Evolutionary conservation across 2,888 invertebrate genomes (phyloP).

Genomic region (Spilosoma lubricipeda): DNA sequence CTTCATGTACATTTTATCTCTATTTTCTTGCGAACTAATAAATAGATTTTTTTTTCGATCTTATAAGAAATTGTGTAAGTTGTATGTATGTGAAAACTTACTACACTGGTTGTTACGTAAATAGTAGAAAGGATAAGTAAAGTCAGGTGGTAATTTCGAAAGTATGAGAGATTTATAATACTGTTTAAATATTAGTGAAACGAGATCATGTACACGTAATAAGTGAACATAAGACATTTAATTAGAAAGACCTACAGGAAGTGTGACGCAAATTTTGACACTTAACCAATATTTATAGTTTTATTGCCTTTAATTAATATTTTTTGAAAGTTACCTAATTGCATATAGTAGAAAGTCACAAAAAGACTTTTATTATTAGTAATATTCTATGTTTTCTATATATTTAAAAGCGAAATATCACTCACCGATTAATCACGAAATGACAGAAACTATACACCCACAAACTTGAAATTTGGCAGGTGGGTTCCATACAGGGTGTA

Average conservation of each 20-base stretch:
- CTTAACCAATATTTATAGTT: neutral
- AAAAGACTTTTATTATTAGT: no score
- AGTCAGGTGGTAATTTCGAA: constrained; percentile 18
- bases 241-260: constrained; percentile 5
- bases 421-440: no score
- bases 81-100: constrained; percentile 6
- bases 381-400: no score
- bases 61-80: constrained; percentile 1
- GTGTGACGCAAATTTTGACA: neutral
- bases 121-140: constrained; percentile 12
- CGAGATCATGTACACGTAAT: constrained; percentile 22
- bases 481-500: no score
- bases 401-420: no score
- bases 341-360: neutral
- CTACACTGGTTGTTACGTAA: constrained; percentile 12
- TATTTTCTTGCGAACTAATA: neutral
- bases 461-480: no score
- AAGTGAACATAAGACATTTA: constrained; percentile 8
- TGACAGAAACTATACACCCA: no score
- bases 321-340: neutral
- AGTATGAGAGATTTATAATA: constrained; percentile 12
- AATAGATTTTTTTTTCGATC: neutral
- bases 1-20: neutral
- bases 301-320: neutral
- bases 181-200: constrained; percentile 20